A percentile compares a stretch with the other conserved stretches of the same genome.
Evolutionary conservation across 1,140 invertebrate species (phyloP).

Genomic region (Pristionchus pacificus): DNA sequence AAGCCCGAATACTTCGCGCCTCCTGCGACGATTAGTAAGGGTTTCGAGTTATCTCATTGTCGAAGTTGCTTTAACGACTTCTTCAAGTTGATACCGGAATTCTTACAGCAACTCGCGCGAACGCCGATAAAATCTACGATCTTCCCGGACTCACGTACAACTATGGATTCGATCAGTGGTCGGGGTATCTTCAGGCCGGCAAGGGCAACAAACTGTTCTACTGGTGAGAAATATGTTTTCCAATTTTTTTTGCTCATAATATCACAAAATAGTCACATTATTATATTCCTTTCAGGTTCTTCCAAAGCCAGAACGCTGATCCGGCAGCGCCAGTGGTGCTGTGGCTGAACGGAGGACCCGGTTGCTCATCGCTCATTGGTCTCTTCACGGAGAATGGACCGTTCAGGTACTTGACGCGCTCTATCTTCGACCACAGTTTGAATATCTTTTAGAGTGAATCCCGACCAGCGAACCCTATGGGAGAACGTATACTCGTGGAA

Average conservation of each 20-base stretch:
- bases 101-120: too few relatives aligned
- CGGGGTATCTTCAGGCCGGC: slow-evolving; percentile 44
- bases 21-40: too few relatives aligned
- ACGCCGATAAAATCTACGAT: too few relatives aligned
- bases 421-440: not conserved
- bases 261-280: slow-evolving; percentile 60
- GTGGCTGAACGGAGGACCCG: slow-evolving; percentile 65
- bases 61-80: too few relatives aligned
- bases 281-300: slow-evolving; percentile 60
- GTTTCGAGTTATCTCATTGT: too few relatives aligned
- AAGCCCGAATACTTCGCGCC: too few relatives aligned
- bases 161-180: slow-evolving; percentile 45
- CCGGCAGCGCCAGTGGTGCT: slow-evolving; percentile 60
- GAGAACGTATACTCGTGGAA: slow-evolving; percentile 62
- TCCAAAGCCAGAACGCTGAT: slow-evolving; percentile 59
- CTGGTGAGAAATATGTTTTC: too few relatives aligned
- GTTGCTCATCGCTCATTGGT: slow-evolving; percentile 62
- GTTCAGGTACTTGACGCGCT: too few relatives aligned
- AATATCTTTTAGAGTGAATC: slow-evolving; percentile 32
- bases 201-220: slow-evolving; percentile 50
- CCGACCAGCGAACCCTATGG: slow-evolving; percentile 54
- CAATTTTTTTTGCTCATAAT: too few relatives aligned
- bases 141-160: slow-evolving; percentile 46
- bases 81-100: too few relatives aligned
- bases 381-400: slow-evolving; percentile 64